These are phyloP conservation scores for Myopa tessellatipennis DNA, from an alignment of 2,888 invertebrate genomes.

Conservation along the genomic window DNA sequence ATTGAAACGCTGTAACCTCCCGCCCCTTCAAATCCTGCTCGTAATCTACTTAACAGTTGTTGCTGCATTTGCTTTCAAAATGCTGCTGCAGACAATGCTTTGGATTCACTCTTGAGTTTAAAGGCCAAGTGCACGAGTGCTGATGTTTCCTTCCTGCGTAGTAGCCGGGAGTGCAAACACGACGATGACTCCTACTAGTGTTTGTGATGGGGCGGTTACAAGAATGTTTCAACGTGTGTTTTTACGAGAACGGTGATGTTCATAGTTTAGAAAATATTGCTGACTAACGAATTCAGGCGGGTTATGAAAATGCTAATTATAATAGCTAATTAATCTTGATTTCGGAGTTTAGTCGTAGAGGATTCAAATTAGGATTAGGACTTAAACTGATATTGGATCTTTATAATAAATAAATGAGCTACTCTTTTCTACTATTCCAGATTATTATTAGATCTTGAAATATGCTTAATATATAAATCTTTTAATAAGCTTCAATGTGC, in stretches of 20 bases:
- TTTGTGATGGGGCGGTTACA: background rate
- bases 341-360: too few relatives aligned
- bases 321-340: too few relatives aligned
- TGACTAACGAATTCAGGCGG: too few relatives aligned
- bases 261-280: too few relatives aligned
- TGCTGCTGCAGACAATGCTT: background rate
- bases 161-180: slow-evolving; percentile 5
- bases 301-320: too few relatives aligned
- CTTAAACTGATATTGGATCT: too few relatives aligned
- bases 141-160: slow-evolving; percentile 8
- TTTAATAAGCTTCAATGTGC: background rate
- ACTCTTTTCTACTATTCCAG: too few relatives aligned
- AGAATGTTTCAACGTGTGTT: background rate
- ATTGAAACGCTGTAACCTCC: too few relatives aligned
- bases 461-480: background rate
- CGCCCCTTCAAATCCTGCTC: too few relatives aligned
- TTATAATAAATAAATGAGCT: too few relatives aligned
- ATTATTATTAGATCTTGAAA: background rate
- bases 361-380: too few relatives aligned
- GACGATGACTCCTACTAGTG: slow-evolving; percentile 30
- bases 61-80: background rate
- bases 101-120: slow-evolving; percentile 44
- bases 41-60: background rate
- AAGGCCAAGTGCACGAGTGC: slow-evolving; percentile 59
- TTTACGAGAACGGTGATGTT: background rate